phyloP scores from a whole-genome alignment of 1,140 invertebrate genomes.

The Calliopsis andreniformis region DNA sequence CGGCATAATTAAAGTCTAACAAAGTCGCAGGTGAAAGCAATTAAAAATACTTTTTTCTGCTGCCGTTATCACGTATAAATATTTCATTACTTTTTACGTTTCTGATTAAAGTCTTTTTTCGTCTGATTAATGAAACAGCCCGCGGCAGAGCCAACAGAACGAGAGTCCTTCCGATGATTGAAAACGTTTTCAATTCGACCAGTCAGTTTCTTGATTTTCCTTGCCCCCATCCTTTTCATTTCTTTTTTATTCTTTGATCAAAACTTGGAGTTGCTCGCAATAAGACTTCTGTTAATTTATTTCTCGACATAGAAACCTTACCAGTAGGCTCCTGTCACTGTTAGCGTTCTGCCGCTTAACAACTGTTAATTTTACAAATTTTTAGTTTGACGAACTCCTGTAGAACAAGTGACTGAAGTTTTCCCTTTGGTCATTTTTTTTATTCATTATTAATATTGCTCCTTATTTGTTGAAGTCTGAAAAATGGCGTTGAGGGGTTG shows the following conservation, averaged over 20 bases:
- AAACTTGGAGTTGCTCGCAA: constrained; percentile 28
- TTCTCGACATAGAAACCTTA: constrained; percentile 11
- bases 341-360: constrained; percentile 25
- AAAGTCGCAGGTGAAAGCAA: neutral
- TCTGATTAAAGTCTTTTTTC: constrained; percentile 22
- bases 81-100: neutral
- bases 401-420: neutral
- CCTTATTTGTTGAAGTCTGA: too few relatives aligned
- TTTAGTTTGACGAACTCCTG: neutral
- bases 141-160: constrained; percentile 29
- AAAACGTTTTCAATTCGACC: constrained; percentile 45
- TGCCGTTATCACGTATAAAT: neutral
- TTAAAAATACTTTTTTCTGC: neutral
- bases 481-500: neutral
- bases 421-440: constrained; percentile 38
- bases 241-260: constrained; percentile 13
- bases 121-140: constrained; percentile 5
- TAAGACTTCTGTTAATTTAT: constrained; percentile 45
- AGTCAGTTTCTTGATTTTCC: constrained; percentile 28
- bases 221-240: constrained; percentile 1
- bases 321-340: constrained; percentile 47
- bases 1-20: neutral
- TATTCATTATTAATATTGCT: constrained; percentile 52
- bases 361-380: constrained; percentile 11
- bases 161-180: constrained; percentile 47